These are phyloP conservation scores for Dione vanillae DNA, from an alignment of 2,888 invertebrate genomes.

Conservation along the genomic window DNA sequence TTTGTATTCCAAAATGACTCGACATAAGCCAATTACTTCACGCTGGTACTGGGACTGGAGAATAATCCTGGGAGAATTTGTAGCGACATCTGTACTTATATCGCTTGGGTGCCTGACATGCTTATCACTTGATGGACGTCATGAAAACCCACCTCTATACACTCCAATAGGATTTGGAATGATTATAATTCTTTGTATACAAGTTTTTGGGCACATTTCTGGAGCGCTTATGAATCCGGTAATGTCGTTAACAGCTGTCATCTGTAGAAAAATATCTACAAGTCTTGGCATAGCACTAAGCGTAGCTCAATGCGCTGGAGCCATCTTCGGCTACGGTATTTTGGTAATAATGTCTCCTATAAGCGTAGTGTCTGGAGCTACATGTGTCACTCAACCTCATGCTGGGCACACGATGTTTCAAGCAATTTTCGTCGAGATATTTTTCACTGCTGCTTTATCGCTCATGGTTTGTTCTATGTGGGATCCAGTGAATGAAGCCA, in stretches of 20 bases:
- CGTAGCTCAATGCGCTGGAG: slow-evolving; percentile 87
- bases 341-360: slow-evolving; percentile 79
- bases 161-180: slow-evolving; percentile 87
- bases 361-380: slow-evolving; percentile 59
- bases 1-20: background rate
- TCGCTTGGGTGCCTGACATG: slow-evolving; percentile 91
- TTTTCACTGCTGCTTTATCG: slow-evolving; percentile 86
- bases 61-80: slow-evolving; percentile 85
- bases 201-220: slow-evolving; percentile 90
- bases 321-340: slow-evolving; percentile 87
- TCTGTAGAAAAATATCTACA: slow-evolving; percentile 82
- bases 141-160: slow-evolving; percentile 75
- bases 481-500: slow-evolving; percentile 88
- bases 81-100: slow-evolving; percentile 87
- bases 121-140: slow-evolving; percentile 72
- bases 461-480: slow-evolving; percentile 88
- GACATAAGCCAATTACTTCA: slow-evolving; percentile 25
- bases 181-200: slow-evolving; percentile 87
- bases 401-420: slow-evolving; percentile 73
- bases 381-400: slow-evolving; percentile 87
- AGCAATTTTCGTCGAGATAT: slow-evolving; percentile 85
- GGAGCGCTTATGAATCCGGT: slow-evolving; percentile 91
- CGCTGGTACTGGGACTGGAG: slow-evolving; percentile 51
- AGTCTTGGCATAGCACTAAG: slow-evolving; percentile 85
- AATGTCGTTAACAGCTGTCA: slow-evolving; percentile 87